These are phyloP conservation scores for Idaea dimidiata DNA, from an alignment of 2,888 invertebrate species.

Conservation along the genomic window DNA sequence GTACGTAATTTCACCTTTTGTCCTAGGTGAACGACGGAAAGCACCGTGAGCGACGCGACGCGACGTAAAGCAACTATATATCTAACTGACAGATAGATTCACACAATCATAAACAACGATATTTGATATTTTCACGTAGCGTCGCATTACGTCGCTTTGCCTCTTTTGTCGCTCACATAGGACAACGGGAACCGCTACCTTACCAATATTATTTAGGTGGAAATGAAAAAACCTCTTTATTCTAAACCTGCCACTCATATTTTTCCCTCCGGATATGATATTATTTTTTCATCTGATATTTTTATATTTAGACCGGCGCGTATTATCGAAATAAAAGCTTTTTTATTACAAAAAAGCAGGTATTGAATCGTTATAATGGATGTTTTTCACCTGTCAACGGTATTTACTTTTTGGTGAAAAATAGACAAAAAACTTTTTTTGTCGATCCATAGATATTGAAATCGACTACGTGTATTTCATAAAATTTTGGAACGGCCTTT, in stretches of 20 bases:
- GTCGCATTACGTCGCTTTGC: no score
- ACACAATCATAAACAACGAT: no score
- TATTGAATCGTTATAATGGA: conserved; percentile 49
- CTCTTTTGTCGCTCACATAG: no score
- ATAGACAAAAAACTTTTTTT: background rate
- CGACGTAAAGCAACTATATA: no score
- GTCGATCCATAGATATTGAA: background rate
- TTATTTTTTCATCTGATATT: conserved; percentile 50
- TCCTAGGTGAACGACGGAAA: no score
- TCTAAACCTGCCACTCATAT: conserved; percentile 49
- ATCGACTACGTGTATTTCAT: no score
- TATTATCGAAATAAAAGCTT: conserved; percentile 42
- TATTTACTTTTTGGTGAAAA: conserved; percentile 23
- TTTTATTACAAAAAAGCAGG: conserved; percentile 36
- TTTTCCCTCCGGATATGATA: conserved; percentile 39
- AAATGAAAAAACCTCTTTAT: conserved; percentile 39
- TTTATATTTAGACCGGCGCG: conserved; percentile 36
- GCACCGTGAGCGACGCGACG: no score
- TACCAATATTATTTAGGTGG: background rate
- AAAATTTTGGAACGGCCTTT: no score
- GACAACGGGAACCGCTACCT: background rate
- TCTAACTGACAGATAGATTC: no score
- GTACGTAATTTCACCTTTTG: background rate
- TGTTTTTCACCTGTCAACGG: conserved; percentile 58
- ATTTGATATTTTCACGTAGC: no score